Conservation (phyloP, 2,888 invertebrate species). For the Tanytarsus gracilentus region DNA sequence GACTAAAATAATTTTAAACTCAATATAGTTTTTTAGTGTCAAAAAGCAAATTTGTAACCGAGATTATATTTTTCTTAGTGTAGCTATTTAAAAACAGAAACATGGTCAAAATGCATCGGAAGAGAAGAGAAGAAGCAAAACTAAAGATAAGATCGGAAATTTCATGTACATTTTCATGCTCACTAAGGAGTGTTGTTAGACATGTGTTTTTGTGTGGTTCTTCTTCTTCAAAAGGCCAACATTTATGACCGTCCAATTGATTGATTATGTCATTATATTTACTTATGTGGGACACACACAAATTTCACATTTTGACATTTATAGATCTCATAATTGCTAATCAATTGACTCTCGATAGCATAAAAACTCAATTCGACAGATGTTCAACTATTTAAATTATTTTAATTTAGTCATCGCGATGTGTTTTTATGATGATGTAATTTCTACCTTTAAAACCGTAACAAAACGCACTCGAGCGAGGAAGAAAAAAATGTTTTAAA, state of each 20-base stretch:
- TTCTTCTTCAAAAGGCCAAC: background rate
- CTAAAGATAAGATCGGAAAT: background rate
- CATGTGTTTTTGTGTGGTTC: conserved; percentile 13
- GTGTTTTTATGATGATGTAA: conserved; percentile 14
- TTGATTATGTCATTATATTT: conserved; percentile 2
- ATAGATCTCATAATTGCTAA: background rate
- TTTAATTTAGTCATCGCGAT: conserved; percentile 11
- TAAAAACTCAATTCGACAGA: background rate
- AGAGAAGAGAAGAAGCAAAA: background rate
- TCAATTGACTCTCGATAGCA: background rate
- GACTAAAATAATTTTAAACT: too few species aligned
- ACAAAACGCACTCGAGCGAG: background rate
- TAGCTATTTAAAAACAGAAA: background rate
- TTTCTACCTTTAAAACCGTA: background rate
- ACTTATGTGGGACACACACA: conserved; percentile 17
- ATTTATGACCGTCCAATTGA: background rate
- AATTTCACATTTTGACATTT: background rate
- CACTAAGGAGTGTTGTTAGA: too few species aligned
- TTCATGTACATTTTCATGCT: background rate
- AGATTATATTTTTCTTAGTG: too few species aligned
- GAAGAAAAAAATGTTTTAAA: background rate
- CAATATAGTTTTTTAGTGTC: too few species aligned
- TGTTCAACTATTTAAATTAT: background rate
- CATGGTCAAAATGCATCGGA: background rate
- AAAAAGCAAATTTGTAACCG: too few species aligned